These are phyloP conservation scores for Dryobotodes eremita DNA, from an alignment of 2,888 invertebrate species.

Conservation along the genomic window DNA sequence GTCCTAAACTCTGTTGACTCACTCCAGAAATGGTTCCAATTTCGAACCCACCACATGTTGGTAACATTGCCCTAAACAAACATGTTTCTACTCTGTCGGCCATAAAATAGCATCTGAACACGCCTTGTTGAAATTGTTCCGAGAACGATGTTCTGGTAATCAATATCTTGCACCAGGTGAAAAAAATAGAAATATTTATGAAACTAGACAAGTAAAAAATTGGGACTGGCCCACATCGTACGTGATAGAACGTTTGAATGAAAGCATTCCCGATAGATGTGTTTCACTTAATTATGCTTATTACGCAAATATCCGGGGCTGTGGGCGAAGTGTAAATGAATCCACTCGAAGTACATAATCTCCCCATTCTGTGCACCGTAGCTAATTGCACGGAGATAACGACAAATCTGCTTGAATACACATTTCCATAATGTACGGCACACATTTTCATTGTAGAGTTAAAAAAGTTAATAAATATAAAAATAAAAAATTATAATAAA, in stretches of 20 bases:
- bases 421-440: constrained; percentile 11
- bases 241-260: constrained; percentile 54
- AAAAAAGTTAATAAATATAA: neutral
- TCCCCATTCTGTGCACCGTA: constrained; percentile 39
- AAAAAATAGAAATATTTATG: constrained; percentile 53
- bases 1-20: constrained; percentile 3
- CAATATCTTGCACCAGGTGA: constrained; percentile 31
- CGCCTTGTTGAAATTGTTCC: constrained; percentile 25
- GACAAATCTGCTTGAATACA: constrained; percentile 35
- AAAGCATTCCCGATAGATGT: constrained; percentile 46
- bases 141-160: constrained; percentile 34
- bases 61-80: constrained; percentile 14
- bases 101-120: constrained; percentile 27
- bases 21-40: constrained; percentile 17
- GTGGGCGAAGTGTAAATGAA: constrained; percentile 45
- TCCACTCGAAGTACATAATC: constrained; percentile 37
- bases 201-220: constrained; percentile 56
- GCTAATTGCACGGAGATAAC: constrained; percentile 49
- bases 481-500: no score
- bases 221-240: constrained; percentile 43
- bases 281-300: constrained; percentile 55
- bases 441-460: neutral
- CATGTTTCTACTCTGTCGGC: constrained; percentile 23
- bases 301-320: constrained; percentile 50
- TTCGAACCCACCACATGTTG: constrained; percentile 16